A percentile compares a stretch with the other conserved stretches of the same genome.
These are phyloP conservation scores for Tipula unca DNA, from an alignment of 2,888 invertebrate species.

Conservation along the genomic window DNA sequence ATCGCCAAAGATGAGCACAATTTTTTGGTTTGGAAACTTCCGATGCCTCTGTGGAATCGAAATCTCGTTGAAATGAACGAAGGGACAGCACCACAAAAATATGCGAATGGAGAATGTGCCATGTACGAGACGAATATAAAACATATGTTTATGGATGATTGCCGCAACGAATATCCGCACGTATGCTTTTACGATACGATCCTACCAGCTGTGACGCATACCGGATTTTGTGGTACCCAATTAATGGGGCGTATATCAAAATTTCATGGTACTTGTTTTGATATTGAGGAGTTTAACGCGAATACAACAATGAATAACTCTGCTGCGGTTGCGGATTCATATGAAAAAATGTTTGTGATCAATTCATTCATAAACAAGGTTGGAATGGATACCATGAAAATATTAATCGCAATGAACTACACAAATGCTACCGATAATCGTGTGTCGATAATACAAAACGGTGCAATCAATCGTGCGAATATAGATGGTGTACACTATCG, in stretches of 20 bases:
- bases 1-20: background rate
- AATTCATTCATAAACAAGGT: background rate
- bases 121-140: background rate
- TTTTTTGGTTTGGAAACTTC: background rate
- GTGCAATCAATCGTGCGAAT: background rate
- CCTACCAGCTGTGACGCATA: background rate
- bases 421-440: background rate
- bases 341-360: background rate
- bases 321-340: background rate
- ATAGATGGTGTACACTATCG: background rate
- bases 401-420: background rate
- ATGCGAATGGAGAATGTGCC: background rate
- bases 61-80: background rate
- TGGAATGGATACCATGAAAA: background rate
- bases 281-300: background rate
- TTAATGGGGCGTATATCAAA: background rate
- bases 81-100: background rate
- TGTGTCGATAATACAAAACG: background rate
- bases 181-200: background rate
- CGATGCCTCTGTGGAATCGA: background rate
- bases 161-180: background rate
- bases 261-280: background rate
- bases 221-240: background rate
- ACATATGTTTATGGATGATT: background rate
- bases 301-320: background rate